Conservation (phyloP, 1,140 invertebrate species). For the Sitophilus oryzae region DNA sequence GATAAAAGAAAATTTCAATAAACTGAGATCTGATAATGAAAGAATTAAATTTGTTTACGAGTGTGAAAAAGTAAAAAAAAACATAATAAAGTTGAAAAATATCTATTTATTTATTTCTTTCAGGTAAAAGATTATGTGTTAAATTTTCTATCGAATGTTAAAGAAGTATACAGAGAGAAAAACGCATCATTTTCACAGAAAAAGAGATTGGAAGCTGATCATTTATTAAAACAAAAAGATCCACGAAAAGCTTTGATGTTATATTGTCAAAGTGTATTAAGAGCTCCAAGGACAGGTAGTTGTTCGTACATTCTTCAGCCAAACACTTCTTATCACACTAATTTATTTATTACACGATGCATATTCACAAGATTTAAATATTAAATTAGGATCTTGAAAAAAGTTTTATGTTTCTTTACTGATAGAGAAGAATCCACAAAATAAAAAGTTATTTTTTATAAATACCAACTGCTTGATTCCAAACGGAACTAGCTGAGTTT, state of each 20-base stretch:
- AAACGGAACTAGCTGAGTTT: too few species aligned
- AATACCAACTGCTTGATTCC: too few species aligned
- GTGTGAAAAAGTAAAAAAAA: constrained; percentile 47
- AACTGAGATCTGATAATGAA: constrained; percentile 48
- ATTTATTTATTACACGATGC: too few species aligned
- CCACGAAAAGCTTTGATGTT: constrained; percentile 51
- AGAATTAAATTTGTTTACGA: constrained; percentile 48
- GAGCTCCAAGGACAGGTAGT: constrained; percentile 52
- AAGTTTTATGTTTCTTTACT: too few species aligned
- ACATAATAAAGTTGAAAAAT: constrained; percentile 3
- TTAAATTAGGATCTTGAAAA: too few species aligned
- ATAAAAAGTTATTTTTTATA: too few species aligned
- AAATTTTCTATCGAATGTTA: constrained; percentile 50
- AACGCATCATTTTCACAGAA: constrained; percentile 47
- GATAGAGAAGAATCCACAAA: too few species aligned
- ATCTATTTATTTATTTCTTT: constrained; percentile 29
- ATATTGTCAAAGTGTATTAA: constrained; percentile 57
- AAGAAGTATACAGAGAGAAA: constrained; percentile 53
- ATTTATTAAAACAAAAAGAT: constrained; percentile 45
- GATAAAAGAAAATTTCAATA: constrained; percentile 50
- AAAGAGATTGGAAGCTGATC: constrained; percentile 47
- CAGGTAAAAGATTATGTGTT: constrained; percentile 49
- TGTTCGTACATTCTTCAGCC: neutral
- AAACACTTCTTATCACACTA: neutral
- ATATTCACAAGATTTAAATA: too few species aligned